These are phyloP conservation scores for Sprattus sprattus DNA, from an alignment of 2,113 vertebrate genomes.

Conservation along the genomic window DNA sequence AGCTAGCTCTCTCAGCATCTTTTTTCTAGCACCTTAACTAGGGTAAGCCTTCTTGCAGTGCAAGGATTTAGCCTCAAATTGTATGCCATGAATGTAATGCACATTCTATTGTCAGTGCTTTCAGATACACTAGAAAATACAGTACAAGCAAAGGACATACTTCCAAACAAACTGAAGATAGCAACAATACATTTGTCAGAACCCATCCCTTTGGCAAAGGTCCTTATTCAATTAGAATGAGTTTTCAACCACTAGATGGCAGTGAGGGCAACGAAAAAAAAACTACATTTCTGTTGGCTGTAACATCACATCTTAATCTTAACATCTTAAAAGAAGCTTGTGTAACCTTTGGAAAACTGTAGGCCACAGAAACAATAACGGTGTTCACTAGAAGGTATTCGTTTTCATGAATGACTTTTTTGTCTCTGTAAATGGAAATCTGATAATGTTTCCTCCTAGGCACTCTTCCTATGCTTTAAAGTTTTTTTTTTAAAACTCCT, in stretches of 20 bases:
- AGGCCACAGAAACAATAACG: not conserved
- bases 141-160: not conserved
- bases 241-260: not conserved
- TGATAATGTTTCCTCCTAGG: not conserved
- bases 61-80: not conserved
- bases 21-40: not conserved
- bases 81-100: not conserved
- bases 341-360: not conserved
- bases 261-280: not conserved
- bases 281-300: not conserved
- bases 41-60: not conserved
- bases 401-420: not conserved
- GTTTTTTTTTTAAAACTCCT: too few species aligned
- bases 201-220: too few species aligned
- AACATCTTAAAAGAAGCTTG: not conserved
- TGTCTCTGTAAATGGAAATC: not conserved
- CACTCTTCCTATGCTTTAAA: not conserved
- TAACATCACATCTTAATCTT: not conserved
- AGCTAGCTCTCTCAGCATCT: not conserved
- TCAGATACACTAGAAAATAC: not conserved
- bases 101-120: constrained; percentile 14
- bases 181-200: too few species aligned
- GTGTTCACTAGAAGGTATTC: not conserved
- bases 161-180: too few species aligned
- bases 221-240: too few species aligned